Percentiles rank a stretch among this genome's conserved stretches.
These are phyloP conservation scores for Apodemia duryi DNA, from an alignment of 2,888 invertebrate genomes.

Conservation along the genomic window DNA sequence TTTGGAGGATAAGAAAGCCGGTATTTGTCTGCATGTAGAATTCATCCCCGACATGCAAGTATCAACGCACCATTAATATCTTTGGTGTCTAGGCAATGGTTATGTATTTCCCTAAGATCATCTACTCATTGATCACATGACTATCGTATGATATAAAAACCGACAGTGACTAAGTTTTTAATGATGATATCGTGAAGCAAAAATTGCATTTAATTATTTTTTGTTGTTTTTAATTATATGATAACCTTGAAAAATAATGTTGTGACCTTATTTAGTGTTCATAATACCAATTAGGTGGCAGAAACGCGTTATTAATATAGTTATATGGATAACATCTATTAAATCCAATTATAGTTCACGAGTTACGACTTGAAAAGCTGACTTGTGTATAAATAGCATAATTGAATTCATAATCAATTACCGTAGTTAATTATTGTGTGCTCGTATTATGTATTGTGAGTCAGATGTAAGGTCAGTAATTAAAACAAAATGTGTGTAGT, in stretches of 20 bases:
- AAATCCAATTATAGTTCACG: constrained; percentile 1
- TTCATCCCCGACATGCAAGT: too few species aligned
- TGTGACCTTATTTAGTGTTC: background rate
- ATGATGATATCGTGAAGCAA: too few species aligned
- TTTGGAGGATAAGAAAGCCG: too few species aligned
- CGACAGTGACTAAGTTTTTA: too few species aligned
- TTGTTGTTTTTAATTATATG: background rate
- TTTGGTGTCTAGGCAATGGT: too few species aligned
- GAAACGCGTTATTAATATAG: constrained; percentile 5
- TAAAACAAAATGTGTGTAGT: background rate
- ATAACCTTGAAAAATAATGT: constrained; percentile 7
- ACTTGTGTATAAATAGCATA: constrained; percentile 5
- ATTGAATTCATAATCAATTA: constrained; percentile 15
- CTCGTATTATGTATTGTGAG: constrained; percentile 10
- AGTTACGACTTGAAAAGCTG: constrained; percentile 4
- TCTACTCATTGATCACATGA: too few species aligned
- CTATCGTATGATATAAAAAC: too few species aligned
- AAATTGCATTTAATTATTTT: background rate
- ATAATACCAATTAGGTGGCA: constrained; percentile 5
- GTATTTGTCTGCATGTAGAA: too few species aligned
- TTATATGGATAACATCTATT: constrained; percentile 9
- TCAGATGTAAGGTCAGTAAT: constrained; percentile 3
- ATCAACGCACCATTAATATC: too few species aligned
- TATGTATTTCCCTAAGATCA: too few species aligned
- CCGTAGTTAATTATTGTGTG: constrained; percentile 10